Base-by-base conservation (phyloP, 2,797 vertebrate species). In the Coregonus suidteri region DNA sequence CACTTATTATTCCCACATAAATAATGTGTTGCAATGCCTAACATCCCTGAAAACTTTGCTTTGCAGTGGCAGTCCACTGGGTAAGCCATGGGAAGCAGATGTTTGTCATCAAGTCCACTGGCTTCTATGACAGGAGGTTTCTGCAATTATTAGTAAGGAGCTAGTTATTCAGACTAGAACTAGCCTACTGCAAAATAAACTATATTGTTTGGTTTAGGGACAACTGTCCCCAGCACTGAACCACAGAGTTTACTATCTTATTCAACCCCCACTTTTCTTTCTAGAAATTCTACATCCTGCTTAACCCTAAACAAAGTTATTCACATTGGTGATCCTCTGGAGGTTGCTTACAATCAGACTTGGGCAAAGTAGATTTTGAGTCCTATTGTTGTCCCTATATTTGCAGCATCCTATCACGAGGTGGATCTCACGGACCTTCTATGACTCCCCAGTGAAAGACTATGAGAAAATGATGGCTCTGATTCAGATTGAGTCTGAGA, bases 351-450 rank as follows among this genome's bases (percentile, higher is more conserved):
- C 41, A 11, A 47, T 47, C 41, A 47, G 41, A 11, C 9, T 11
- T 11, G 9, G 25, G 56, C 56, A n/a, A 59, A 59, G 59, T 18
- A 31, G 25, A 67, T 72, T 67, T 0, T 37, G 41, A 47, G 41
- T 47, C 9, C 41, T 47, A 11, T 47, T 47, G 16, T 69, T 34
- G 5, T 41, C 54, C 54, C 7, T 56, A 3, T 75, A 18, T 7
- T 82, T 84, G 76, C 82, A 99, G 98, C 97, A 99, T 81, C 98
- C 98, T 66, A 97, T 99, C 89, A 97, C 92, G 74, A 95, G 97
- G 82, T 99, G 96, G 95, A 96, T 99, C 79, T 76, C 91, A 37
- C 89, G 94, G 72, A 92, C 88, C 75, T 0, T 97, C 0, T 94
- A 88, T 31, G 95, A 97, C 54, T 79, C 93, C 54, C 97, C 97